Conservation (phyloP, 2,797 vertebrate species). For the Sebastes elongatus region DNA sequence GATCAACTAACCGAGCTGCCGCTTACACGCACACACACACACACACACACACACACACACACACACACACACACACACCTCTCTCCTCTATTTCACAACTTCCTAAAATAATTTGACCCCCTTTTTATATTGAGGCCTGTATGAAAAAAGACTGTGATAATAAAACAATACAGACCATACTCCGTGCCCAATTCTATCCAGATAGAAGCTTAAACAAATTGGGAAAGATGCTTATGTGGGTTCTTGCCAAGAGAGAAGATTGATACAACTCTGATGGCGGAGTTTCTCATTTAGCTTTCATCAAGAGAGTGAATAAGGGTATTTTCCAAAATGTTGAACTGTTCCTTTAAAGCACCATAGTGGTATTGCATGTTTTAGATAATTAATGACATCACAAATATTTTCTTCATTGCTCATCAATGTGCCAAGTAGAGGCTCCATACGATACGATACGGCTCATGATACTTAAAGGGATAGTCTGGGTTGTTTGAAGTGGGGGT, state of each 20-base stretch:
- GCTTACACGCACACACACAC: background rate
- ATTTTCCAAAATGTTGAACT: background rate
- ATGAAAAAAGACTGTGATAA: background rate
- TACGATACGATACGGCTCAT: too few relatives aligned
- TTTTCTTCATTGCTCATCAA: too few relatives aligned
- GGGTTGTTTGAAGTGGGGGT: too few relatives aligned
- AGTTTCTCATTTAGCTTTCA: background rate
- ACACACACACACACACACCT: too few relatives aligned
- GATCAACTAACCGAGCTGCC: background rate
- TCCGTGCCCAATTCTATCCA: background rate
- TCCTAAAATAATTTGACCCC: constrained; percentile 3
- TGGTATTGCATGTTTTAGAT: background rate
- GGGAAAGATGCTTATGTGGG: background rate
- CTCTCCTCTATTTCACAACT: background rate
- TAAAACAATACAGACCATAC: background rate
- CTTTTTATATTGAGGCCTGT: background rate
- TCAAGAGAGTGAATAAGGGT: background rate
- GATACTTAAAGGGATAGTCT: too few relatives aligned
- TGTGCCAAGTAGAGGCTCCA: too few relatives aligned
- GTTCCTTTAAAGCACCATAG: background rate
- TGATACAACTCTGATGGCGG: background rate
- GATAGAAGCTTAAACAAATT: background rate
- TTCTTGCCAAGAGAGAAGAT: background rate
- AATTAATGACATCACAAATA: background rate
- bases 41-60: background rate